A percentile compares a stretch with the other conserved stretches of the same genome.
Conservation (phyloP, 64 coral and sea anemone species). For the Pachyseris speciosa region DNA sequence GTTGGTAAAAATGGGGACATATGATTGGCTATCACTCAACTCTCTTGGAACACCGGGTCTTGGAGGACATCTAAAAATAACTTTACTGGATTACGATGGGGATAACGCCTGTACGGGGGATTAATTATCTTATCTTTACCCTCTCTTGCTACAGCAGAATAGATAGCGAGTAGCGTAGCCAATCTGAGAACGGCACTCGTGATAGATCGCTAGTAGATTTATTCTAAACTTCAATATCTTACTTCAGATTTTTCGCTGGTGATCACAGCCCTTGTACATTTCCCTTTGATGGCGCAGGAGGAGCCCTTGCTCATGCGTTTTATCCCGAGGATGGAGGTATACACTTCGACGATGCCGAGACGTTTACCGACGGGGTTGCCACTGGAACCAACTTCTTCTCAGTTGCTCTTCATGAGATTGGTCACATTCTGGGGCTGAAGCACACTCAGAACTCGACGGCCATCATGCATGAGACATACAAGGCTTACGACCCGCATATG, state of each 20-base stretch:
- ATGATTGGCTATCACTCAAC: too few species aligned
- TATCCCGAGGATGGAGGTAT: slow-evolving; percentile 25
- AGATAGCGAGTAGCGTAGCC: too few species aligned
- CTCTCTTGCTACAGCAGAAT: too few species aligned
- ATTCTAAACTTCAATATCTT: not conserved
- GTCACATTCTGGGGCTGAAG: slow-evolving; percentile 69
- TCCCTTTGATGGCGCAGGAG: not conserved
- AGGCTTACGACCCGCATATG: slow-evolving; percentile 28
- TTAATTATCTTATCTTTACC: too few species aligned
- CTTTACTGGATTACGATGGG: too few species aligned
- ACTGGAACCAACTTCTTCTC: slow-evolving; percentile 26
- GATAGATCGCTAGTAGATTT: too few species aligned
- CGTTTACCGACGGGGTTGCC: not conserved
- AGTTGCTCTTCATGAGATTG: slow-evolving; percentile 82
- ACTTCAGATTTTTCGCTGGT: not conserved
- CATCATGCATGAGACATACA: slow-evolving; percentile 65
- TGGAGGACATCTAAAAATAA: too few species aligned
- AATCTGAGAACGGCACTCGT: too few species aligned
- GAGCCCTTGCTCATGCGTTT: slow-evolving; percentile 3
- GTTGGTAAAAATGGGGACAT: too few species aligned
- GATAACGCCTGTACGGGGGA: too few species aligned
- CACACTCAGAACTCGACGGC: slow-evolving; percentile 37
- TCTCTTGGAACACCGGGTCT: too few species aligned
- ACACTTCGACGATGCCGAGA: slow-evolving; percentile 52
- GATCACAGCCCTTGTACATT: not conserved